Conservation (phyloP, 1,140 invertebrate genomes). For the Euschistus heros region DNA sequence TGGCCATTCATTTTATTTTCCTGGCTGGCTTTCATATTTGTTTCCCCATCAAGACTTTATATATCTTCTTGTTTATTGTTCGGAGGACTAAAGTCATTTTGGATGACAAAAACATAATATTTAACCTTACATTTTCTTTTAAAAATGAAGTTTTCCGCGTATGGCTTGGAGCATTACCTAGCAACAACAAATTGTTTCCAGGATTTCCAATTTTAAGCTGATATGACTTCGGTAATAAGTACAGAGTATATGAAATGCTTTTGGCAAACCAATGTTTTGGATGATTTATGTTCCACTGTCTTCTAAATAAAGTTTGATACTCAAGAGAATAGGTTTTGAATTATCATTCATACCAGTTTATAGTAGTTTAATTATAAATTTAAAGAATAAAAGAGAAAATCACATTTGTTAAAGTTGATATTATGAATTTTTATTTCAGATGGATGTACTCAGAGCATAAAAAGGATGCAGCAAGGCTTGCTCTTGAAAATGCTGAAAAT, state of each 20-base stretch:
- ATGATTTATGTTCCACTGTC: background rate
- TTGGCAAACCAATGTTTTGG: background rate
- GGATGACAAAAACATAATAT: too few relatives aligned
- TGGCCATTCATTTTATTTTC: too few relatives aligned
- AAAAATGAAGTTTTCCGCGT: too few relatives aligned
- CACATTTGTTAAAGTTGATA: background rate
- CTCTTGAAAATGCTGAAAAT: background rate
- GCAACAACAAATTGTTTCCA: too few relatives aligned
- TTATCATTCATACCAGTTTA: background rate
- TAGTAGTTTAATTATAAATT: background rate
- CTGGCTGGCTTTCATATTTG: too few relatives aligned
- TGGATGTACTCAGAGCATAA: constrained; percentile 48
- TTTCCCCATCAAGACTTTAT: too few relatives aligned
- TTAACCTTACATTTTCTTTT: too few relatives aligned
- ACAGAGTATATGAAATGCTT: background rate
- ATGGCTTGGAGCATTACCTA: too few relatives aligned
- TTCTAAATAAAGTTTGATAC: background rate
- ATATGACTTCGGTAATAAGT: too few relatives aligned
- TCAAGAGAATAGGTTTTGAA: background rate
- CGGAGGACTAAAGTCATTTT: too few relatives aligned
- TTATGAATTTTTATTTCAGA: constrained; percentile 32
- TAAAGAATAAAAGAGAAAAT: background rate
- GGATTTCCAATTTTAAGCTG: too few relatives aligned
- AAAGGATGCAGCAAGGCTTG: constrained; percentile 31
- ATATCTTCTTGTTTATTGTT: too few relatives aligned